A percentile compares a stretch with the other conserved stretches of the same genome.
Conservation (phyloP, 2,888 invertebrate genomes). For the Leistus spinibarbis region DNA sequence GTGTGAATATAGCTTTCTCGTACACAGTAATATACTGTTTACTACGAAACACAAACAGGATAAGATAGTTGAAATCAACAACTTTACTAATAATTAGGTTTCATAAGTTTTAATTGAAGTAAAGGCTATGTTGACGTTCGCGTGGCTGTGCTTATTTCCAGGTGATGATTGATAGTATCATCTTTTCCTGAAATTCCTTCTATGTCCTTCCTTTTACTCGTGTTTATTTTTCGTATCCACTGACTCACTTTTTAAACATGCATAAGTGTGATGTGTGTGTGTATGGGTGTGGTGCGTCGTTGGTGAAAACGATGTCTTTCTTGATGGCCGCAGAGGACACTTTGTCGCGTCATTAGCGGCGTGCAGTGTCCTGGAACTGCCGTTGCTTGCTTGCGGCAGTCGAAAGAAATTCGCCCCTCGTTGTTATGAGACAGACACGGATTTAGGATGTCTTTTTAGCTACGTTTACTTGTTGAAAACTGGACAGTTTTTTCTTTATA, state of each 20-base stretch:
- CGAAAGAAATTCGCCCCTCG: not conserved
- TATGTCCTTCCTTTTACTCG: not conserved
- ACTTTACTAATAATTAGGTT: not conserved
- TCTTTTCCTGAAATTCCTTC: not conserved
- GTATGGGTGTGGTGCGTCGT: not conserved
- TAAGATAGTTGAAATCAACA: too few relatives aligned
- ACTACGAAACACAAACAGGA: too few relatives aligned
- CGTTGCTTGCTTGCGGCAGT: not conserved
- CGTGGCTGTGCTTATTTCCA: not conserved
- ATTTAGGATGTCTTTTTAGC: not conserved
- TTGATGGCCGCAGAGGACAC: not conserved
- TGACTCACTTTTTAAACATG: not conserved
- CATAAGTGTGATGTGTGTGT: not conserved
- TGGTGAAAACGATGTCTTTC: not conserved
- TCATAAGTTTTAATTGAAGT: not conserved
- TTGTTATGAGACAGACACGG: not conserved
- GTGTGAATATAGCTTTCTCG: too few relatives aligned
- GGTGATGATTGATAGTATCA: not conserved
- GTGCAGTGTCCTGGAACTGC: slow-evolving; percentile 1
- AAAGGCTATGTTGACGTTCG: not conserved
- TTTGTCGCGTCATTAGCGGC: slow-evolving; percentile 10
- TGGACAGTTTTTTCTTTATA: not conserved
- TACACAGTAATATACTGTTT: too few relatives aligned
- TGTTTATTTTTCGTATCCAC: not conserved
- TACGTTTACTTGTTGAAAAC: not conserved